Base-by-base conservation (phyloP, 2,797 vertebrate species). In the Numenius phaeopus region DNA sequence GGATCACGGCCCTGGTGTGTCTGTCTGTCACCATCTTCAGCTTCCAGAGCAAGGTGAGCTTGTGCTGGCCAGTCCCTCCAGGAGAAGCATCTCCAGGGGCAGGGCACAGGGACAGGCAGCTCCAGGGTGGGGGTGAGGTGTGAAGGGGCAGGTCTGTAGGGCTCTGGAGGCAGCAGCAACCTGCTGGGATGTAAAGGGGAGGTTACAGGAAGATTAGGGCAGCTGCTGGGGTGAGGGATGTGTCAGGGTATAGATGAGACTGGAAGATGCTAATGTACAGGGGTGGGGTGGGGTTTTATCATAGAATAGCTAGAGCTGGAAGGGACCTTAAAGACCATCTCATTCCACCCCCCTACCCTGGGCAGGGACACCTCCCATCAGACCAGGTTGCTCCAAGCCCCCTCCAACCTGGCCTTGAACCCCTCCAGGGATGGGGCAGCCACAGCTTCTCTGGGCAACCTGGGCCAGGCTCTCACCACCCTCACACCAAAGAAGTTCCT, bases 21-120 rank as follows among this genome's bases (percentile, higher is more conserved):
- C 98, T 99, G 57, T 97, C 98, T 0, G 99, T 99, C 95, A 99
- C 98, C 2, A 44, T 99, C 97, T 99, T 99, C 98, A 99, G 99
- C 97, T 99, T 99, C 97, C 99, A 99, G 98, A 99, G 98, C 76
- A 99, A 99, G 98, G 99, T 99, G 76, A 98, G 98, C 11, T 6
- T n/a, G n/a, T n/a, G 76, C 19, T 24, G 39, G 9, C 29, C 8
- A 14, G 21, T 21, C 19, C 67, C n/a, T 14, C 0, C 4, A 42
- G 37, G 49, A 66, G 55, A 46, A 10, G 32, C 50, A 14, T 5
- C 8, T 8, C 23, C 10, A 5, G 18, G 29, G 30, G 17, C 3
- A 15, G n/a, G 50, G 26, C 4, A 4, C 17, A 10, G 27, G 70
- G 16, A 8, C 30, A 30, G 44, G 49, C 18, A 39, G 20, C 10